Evolutionary conservation across 2,888 invertebrate genomes (phyloP).

Genomic region (Parnassius mnemosyne): DNA sequence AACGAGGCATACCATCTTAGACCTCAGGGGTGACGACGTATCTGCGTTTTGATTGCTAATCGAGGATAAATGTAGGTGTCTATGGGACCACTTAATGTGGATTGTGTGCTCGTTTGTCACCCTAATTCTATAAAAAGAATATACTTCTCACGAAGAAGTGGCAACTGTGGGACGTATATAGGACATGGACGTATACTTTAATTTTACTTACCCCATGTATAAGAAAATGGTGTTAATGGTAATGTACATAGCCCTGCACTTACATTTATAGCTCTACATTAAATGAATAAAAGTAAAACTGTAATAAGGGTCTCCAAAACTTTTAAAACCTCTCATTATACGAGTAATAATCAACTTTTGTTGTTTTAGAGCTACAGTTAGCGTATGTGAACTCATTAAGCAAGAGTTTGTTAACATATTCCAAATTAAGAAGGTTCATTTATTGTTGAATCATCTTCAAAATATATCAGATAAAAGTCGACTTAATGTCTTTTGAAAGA

Average conservation of each 20-base stretch:
- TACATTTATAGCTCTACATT: not conserved
- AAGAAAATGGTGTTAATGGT: not conserved
- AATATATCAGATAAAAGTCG: too few relatives aligned
- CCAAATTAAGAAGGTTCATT: not conserved
- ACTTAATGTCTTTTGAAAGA: not conserved
- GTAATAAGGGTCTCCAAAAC: constrained; percentile 6
- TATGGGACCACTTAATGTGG: too few relatives aligned
- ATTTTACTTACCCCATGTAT: not conserved
- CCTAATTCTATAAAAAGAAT: too few relatives aligned
- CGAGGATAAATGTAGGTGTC: too few relatives aligned
- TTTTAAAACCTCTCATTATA: constrained; percentile 9
- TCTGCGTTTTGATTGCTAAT: too few relatives aligned
- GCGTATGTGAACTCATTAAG: constrained; percentile 4
- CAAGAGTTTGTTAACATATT: not conserved
- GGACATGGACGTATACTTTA: too few relatives aligned
- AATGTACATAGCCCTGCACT: too few relatives aligned
- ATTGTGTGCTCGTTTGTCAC: too few relatives aligned
- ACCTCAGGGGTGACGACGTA: too few relatives aligned
- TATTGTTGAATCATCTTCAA: not conserved
- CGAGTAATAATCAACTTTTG: not conserved
- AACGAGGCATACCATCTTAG: too few relatives aligned
- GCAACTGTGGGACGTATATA: too few relatives aligned
- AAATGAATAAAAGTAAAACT: not conserved
- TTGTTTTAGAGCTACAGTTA: constrained; percentile 1
- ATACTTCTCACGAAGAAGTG: too few relatives aligned